Percentiles rank a stretch among this genome's conserved stretches.
These are phyloP conservation scores for Torymus auratus DNA, from an alignment of 2,888 invertebrate species.

Conservation along the genomic window DNA sequence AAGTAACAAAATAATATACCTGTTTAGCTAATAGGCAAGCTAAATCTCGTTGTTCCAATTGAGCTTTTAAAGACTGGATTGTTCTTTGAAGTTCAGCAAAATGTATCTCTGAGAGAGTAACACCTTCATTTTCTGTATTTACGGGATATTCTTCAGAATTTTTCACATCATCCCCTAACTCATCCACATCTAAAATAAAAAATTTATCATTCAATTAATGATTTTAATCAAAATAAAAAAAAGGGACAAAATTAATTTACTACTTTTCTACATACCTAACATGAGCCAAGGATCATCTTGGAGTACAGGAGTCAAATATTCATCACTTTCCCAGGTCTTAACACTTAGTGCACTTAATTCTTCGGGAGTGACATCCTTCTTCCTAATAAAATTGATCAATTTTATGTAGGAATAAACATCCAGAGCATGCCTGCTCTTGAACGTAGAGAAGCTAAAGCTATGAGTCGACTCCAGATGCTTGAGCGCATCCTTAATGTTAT, in stretches of 20 bases:
- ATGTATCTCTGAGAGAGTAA: constrained; percentile 81
- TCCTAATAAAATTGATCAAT: constrained; percentile 88
- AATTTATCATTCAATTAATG: constrained; percentile 11
- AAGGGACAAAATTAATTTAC: neutral
- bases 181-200: constrained; percentile 67
- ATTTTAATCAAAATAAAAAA: neutral
- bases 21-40: constrained; percentile 71
- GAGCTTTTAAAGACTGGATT: constrained; percentile 79
- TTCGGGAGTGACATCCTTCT: constrained; percentile 80
- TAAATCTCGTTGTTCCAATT: constrained; percentile 79
- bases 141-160: constrained; percentile 77
- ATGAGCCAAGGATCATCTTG: constrained; percentile 89
- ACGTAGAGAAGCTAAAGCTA: constrained; percentile 81
- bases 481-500: constrained; percentile 82
- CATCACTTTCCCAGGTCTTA: constrained; percentile 85
- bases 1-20: constrained; percentile 61
- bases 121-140: constrained; percentile 81
- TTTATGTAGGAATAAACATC: constrained; percentile 90
- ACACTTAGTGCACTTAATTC: constrained; percentile 78
- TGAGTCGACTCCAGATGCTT: constrained; percentile 83
- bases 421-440: constrained; percentile 85
- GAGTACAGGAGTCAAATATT: constrained; percentile 85
- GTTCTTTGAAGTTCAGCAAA: constrained; percentile 81
- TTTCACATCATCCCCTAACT: constrained; percentile 68
- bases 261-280: constrained; percentile 80